Percentiles rank a stretch among this genome's conserved stretches.
These are phyloP conservation scores for Amazona vittata DNA, from an alignment of 2,113 vertebrate species.

Conservation along the genomic window DNA sequence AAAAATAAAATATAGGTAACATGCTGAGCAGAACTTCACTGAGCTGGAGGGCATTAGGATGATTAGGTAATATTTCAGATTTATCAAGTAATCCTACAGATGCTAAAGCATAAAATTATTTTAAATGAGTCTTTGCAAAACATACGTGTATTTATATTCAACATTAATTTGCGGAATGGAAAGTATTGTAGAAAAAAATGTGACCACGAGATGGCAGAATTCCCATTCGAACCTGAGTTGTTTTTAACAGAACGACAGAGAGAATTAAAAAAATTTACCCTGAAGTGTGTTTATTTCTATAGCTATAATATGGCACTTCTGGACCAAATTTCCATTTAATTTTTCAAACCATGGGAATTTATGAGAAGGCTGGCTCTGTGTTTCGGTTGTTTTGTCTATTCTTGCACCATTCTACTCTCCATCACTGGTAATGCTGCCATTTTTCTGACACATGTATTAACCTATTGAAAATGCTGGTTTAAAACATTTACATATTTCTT, in stretches of 20 bases:
- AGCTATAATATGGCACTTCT: constrained; percentile 9
- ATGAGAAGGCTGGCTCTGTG: fast-evolving
- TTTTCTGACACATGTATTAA: background rate
- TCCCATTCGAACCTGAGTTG: constrained; percentile 62
- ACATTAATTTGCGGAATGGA: background rate
- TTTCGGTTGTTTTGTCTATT: background rate
- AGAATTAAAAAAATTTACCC: background rate
- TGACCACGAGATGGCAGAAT: constrained; percentile 76
- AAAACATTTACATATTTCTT: background rate
- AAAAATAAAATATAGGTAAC: background rate
- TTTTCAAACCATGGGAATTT: background rate
- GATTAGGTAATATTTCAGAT: background rate
- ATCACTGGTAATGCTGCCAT: background rate
- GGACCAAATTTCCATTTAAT: constrained; percentile 4
- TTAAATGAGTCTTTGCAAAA: background rate
- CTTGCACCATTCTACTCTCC: background rate
- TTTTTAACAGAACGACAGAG: fast-evolving
- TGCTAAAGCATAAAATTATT: background rate
- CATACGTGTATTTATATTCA: background rate
- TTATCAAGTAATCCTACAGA: background rate
- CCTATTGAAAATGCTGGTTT: background rate
- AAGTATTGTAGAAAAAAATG: background rate
- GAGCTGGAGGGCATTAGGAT: background rate
- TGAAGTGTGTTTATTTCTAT: constrained; percentile 21
- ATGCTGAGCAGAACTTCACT: background rate